Percentiles rank a stretch among this genome's conserved stretches.
Evolutionary conservation across 2,113 vertebrate genomes (phyloP).

Genomic region (Synodontis membranacea): DNA sequence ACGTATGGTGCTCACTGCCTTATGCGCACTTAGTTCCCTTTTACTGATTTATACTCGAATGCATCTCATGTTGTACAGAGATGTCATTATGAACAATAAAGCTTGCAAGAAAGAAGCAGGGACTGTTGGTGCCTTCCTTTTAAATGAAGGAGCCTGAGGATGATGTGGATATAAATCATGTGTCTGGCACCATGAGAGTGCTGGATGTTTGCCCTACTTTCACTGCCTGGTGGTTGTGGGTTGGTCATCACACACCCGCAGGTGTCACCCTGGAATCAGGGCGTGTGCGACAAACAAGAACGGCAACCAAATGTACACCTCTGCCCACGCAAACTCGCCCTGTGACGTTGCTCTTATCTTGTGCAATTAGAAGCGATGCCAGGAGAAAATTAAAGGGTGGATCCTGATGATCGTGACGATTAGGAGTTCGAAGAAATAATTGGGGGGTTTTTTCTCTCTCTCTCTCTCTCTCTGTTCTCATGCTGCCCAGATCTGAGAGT

Average conservation of each 20-base stretch:
- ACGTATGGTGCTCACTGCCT: not conserved
- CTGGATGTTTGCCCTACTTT: not conserved
- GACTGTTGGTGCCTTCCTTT: not conserved
- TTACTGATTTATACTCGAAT: not conserved
- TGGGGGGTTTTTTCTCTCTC: not conserved
- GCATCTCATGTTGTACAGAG: not conserved
- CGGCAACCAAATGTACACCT: not conserved
- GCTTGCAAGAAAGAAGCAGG: not conserved
- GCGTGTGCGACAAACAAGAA: not conserved
- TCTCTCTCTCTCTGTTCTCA: not conserved
- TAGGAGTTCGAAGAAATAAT: not conserved
- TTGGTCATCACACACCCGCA: not conserved
- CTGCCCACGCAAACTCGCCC: not conserved
- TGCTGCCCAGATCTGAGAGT: not conserved
- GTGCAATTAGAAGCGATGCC: not conserved
- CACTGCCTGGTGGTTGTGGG: not conserved
- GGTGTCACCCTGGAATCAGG: conserved; percentile 26
- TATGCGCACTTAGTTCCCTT: not conserved
- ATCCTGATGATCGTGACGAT: not conserved
- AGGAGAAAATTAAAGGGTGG: conserved; percentile 13
- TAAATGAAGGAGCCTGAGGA: not conserved
- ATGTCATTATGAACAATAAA: not conserved
- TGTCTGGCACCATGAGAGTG: not conserved
- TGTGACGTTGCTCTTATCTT: not conserved
- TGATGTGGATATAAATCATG: not conserved